Evolutionary conservation across 2,113 vertebrate species (phyloP), one percentile per base, ranked within the genome.

Genomic region (Gallinago paraguaiae): DNA sequence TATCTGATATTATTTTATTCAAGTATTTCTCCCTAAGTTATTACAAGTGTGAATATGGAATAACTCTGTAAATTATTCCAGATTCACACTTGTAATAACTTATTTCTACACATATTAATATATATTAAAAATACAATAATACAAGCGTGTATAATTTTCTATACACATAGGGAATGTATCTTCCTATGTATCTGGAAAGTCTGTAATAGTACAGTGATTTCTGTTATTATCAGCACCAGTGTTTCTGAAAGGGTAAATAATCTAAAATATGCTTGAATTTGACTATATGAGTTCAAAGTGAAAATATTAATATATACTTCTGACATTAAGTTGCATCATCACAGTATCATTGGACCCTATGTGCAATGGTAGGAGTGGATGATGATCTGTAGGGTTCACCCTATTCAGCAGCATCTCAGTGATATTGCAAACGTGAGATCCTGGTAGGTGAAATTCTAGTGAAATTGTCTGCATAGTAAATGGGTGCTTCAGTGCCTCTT

Each of bases 401-500:
- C 20, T 37, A 25, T n/a, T 51, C 17, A 3, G 33, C 45, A 69
- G 11, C 24, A 6, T 69, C 45, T 69, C 24, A 69, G 23, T 69
- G 33, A 27, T 27, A 23, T 27, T 33, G 33, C 3, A 17, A 50
- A 50, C 19, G 16, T 2, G 4, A 69, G 24, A 35, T 35, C 33
- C 33, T 27, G 67, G 17, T 27, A 35, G 33, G n/a, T n/a, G n/a
- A n/a, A n/a, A n/a, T 6, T 28, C 46, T 51, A 51, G n/a, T 27
- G 27, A 25, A 70, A 43, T 15, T 64, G 5, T 25, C 17, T 41
- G 35, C 3, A 17, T 3, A 5, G 15, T 3, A 72, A 56, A 43
- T 24, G 17, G 5, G 3, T 67, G 4, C 12, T 48, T 48, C 0
- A 0, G 3, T 25, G 4, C 2, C 14, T 51, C 13, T 33, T 11